These are phyloP conservation scores for Odontesthes bonariensis DNA, from an alignment of 2,113 vertebrate species.

Conservation along the genomic window DNA sequence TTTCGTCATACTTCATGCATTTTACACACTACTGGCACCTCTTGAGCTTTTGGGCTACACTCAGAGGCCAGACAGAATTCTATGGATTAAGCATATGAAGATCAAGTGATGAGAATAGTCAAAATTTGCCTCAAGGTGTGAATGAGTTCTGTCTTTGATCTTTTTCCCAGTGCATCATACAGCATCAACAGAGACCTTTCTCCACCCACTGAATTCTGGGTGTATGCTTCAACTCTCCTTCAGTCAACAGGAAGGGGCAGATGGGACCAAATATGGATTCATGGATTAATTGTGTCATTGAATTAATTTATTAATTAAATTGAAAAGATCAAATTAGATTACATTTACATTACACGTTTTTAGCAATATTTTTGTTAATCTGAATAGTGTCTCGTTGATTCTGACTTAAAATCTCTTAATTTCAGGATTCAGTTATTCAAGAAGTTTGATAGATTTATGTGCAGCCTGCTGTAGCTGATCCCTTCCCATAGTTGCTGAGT, in stretches of 20 bases:
- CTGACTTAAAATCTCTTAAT: neutral
- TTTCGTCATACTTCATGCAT: neutral
- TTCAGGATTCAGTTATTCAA: slow-evolving; percentile 15
- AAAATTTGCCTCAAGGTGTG: slow-evolving; percentile 1
- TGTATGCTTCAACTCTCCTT: neutral
- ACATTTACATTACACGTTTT: too few relatives aligned
- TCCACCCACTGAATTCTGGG: neutral
- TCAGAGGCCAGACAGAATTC: neutral
- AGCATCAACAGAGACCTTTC: too few relatives aligned
- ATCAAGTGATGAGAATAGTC: neutral
- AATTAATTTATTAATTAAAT: too few relatives aligned
- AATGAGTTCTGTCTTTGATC: neutral
- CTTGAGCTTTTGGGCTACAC: neutral
- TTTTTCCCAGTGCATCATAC: too few relatives aligned
- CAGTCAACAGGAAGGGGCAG: neutral
- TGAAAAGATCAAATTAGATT: too few relatives aligned
- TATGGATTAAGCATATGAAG: neutral
- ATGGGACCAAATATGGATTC: neutral
- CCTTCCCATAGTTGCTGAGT: slow-evolving; percentile 27
- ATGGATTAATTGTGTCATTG: neutral
- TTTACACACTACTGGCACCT: neutral
- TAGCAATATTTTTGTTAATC: too few relatives aligned
- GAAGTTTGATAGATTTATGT: slow-evolving; percentile 21
- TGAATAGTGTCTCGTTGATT: too few relatives aligned
- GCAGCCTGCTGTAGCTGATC: slow-evolving; percentile 15